These are phyloP conservation scores for Agrochola lota DNA, from an alignment of 2,888 invertebrate species.

Conservation along the genomic window DNA sequence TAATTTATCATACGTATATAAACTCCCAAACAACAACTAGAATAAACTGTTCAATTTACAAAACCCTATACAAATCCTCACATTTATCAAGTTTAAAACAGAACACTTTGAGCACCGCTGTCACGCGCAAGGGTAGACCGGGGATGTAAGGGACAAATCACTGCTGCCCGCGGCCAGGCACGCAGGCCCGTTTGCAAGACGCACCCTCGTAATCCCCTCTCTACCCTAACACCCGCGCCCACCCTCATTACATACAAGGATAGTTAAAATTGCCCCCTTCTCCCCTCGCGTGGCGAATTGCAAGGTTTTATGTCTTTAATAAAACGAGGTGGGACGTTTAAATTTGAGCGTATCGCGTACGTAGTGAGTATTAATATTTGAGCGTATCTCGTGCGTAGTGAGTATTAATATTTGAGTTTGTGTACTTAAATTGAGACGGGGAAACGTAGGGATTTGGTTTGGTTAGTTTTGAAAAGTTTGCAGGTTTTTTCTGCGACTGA, in stretches of 20 bases:
- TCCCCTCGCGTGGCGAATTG: conserved; percentile 75
- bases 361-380: conserved; percentile 61
- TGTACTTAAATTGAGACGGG: conserved; percentile 30
- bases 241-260: conserved; percentile 88
- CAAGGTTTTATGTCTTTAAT: conserved; percentile 88
- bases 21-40: neutral
- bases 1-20: neutral
- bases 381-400: conserved; percentile 61
- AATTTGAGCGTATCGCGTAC: conserved; percentile 67
- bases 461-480: neutral
- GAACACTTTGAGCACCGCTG: conserved; percentile 73
- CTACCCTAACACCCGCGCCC: conserved; percentile 71
- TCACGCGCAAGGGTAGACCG: conserved; percentile 77
- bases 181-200: conserved; percentile 89
- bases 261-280: conserved; percentile 83
- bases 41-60: conserved; percentile 2
- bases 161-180: conserved; percentile 85
- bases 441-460: neutral
- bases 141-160: conserved; percentile 88
- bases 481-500: neutral
- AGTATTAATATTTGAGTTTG: conserved; percentile 58
- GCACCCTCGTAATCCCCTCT: conserved; percentile 87
- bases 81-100: conserved; percentile 51
- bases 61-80: conserved; percentile 7
- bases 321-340: conserved; percentile 77